phyloP scores from a whole-genome alignment of 2,113 vertebrate species.

The Boulengeromyrus knoepffleri region DNA sequence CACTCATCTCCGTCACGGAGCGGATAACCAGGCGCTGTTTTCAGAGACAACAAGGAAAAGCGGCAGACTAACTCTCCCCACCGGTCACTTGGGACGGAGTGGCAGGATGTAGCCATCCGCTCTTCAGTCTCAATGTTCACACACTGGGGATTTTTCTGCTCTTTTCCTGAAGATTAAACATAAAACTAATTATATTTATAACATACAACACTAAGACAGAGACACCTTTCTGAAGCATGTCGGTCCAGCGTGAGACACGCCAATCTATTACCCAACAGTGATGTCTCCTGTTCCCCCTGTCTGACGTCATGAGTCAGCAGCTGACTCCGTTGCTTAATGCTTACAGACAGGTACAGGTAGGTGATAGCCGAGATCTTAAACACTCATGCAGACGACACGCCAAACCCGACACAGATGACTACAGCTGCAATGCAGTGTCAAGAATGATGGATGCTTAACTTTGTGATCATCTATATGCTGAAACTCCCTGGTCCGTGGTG shows the following conservation, averaged over 20 bases:
- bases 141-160: background rate
- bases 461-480: background rate
- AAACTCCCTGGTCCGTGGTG: background rate
- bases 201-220: background rate
- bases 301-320: background rate
- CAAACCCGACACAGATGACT: background rate
- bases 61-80: background rate
- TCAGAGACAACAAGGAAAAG: slow-evolving; percentile 23
- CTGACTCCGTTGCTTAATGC: background rate
- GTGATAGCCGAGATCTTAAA: background rate
- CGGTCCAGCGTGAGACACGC: background rate
- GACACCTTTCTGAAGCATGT: background rate
- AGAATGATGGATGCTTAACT: background rate
- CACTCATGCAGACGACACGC: background rate
- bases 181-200: background rate
- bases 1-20: background rate
- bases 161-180: background rate
- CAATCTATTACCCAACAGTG: background rate
- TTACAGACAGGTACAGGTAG: background rate
- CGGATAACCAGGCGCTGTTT: slow-evolving; percentile 11
- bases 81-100: background rate
- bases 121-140: background rate
- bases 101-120: slow-evolving; percentile 1
- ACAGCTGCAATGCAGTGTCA: background rate
- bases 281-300: background rate